Evolutionary conservation across 2,797 vertebrate species (phyloP).

Genomic region (Tapirus indicus): DNA sequence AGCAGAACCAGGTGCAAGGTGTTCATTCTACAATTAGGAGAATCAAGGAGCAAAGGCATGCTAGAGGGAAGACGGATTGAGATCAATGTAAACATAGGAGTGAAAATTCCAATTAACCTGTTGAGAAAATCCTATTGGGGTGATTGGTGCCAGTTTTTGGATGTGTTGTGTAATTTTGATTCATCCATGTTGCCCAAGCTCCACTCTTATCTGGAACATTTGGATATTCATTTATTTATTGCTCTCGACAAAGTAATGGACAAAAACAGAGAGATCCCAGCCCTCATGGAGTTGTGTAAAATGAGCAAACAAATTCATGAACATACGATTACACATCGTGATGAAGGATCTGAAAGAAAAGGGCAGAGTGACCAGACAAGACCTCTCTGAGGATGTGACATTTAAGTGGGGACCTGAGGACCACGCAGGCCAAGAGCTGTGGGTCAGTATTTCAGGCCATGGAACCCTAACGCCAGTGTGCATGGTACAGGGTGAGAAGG

Average conservation of each 20-base stretch:
- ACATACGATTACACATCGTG: accelerated
- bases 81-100: accelerated
- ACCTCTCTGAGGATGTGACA: background rate
- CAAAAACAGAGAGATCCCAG: background rate
- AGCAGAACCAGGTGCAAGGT: too few relatives aligned
- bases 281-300: background rate
- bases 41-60: background rate
- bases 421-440: background rate
- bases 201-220: background rate
- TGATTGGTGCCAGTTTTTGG: accelerated
- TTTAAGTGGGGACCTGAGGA: background rate
- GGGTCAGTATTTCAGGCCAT: background rate
- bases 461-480: accelerated
- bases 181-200: background rate
- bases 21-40: background rate
- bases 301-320: background rate
- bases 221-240: background rate
- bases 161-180: background rate
- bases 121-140: background rate
- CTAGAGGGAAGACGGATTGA: accelerated
- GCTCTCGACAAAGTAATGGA: background rate
- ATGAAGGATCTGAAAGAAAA: background rate
- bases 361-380: background rate
- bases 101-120: too few relatives aligned
- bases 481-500: accelerated